These are phyloP conservation scores for Hydriomena furcata DNA, from an alignment of 2,888 invertebrate species.

Conservation along the genomic window DNA sequence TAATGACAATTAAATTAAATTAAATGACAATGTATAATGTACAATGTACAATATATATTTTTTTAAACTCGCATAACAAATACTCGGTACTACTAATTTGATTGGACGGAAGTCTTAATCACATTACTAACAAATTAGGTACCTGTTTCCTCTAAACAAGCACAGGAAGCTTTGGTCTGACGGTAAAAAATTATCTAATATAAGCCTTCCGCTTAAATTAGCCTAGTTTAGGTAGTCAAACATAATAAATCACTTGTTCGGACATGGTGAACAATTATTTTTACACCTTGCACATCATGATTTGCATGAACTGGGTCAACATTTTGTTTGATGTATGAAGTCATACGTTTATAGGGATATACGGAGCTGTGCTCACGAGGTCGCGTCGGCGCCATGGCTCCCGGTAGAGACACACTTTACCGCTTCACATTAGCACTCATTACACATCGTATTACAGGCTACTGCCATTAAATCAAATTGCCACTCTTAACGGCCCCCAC, in stretches of 20 bases:
- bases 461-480: constrained; percentile 62
- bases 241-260: constrained; percentile 9
- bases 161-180: constrained; percentile 3
- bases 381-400: constrained; percentile 34
- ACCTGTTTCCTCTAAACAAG: constrained; percentile 4
- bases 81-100: background rate
- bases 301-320: constrained; percentile 39
- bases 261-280: constrained; percentile 19
- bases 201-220: constrained; percentile 10
- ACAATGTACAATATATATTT: too few species aligned
- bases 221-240: constrained; percentile 6
- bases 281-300: constrained; percentile 33
- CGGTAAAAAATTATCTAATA: background rate
- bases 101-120: constrained; percentile 4
- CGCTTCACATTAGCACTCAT: constrained; percentile 51
- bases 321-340: constrained; percentile 49
- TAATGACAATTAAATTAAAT: too few species aligned
- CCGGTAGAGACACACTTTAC: constrained; percentile 34
- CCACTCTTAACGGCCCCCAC: constrained; percentile 53
- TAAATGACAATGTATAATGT: too few species aligned
- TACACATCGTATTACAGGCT: constrained; percentile 40
- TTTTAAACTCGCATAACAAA: background rate
- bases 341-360: constrained; percentile 50
- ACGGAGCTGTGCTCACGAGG: constrained; percentile 49
- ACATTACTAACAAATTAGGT: background rate